Percentiles rank a stretch among this genome's conserved stretches.
Conservation (phyloP, 2,797 vertebrate species). For the Clamator glandarius region DNA sequence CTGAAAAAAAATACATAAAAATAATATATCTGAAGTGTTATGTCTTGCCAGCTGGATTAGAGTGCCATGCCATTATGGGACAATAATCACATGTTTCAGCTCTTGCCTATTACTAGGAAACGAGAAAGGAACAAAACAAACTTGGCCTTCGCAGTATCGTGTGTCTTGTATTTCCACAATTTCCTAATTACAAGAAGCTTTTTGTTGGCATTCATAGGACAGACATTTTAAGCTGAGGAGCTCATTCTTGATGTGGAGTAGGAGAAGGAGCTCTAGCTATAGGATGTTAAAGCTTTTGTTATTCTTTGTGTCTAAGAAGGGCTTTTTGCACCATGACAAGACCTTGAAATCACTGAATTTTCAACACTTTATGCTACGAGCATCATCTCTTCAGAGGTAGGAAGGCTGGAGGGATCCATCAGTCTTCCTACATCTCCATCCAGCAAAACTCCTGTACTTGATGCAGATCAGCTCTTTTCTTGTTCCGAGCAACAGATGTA, state of each 20-base stretch:
- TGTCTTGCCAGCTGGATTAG: slow-evolving; percentile 58
- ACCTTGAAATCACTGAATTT: background rate
- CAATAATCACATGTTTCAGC: slow-evolving; percentile 65
- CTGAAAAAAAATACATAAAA: background rate
- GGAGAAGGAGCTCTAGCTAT: background rate
- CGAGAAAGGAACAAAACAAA: slow-evolving; percentile 54
- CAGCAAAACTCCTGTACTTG: background rate
- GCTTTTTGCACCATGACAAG: background rate
- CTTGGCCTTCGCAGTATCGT: background rate
- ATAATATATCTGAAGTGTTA: background rate
- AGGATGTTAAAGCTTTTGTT: background rate
- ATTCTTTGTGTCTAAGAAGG: background rate
- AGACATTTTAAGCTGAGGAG: slow-evolving; percentile 9
- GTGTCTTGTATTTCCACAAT: slow-evolving; percentile 37
- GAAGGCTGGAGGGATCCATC: background rate
- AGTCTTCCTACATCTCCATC: background rate
- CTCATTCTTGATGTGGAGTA: background rate
- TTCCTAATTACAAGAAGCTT: slow-evolving; percentile 35
- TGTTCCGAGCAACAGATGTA: background rate
- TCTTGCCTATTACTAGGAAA: slow-evolving; percentile 66
- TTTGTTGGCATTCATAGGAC: background rate
- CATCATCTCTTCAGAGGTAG: background rate
- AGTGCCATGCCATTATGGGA: slow-evolving; percentile 49
- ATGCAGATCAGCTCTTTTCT: background rate
- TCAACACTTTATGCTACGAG: background rate